Evolutionary conservation across 1,140 invertebrate genomes (phyloP), one percentile per base, ranked within the genome.

Genomic region (Zaprionus lachaisei): DNA sequence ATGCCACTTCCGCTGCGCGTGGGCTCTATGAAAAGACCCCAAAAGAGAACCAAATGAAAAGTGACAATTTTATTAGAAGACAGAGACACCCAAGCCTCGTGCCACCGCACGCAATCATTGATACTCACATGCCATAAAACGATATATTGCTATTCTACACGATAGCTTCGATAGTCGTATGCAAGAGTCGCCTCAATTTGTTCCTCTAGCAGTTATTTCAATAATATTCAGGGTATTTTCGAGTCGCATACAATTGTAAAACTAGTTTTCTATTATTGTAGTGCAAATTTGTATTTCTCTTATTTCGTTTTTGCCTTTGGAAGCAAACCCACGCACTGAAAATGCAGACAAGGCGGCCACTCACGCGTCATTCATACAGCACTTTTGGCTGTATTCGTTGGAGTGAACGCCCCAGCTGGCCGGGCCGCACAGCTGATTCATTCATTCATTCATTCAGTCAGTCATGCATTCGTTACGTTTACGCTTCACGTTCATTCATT

Each of bases 21-120:
- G 77, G 83, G 83, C 58, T 57, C 63, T 51, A 57, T 38, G 49
- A 51, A 56, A 61, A 65, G 56, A 56, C 63, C 55, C 44, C 38
- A 49, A 47, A 37, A 37, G 75, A 61, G 37, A 68, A 31, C 51
- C 61, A 76, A 72, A 82, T 83, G 76, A 86, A 80, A 80, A 83
- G 80, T 86, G 83, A 83, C 80, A 87, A 87, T 77, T 86, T 87
- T 81, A 86, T 84, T 86, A 83, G 83, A 80, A 82, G 72, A 82
- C 79, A 79, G 49, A 63, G 72, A 49, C 20, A 38, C n/a, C 70
- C 64, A 58, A 56, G 38, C 56, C 38, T 55, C 37, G 63, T 61
- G 69, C 65, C 60, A 70, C 44, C 22, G 54, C 22, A 28, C 54
- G 54, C 22, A 26, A 28, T 51, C 47, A 3, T 51, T 22, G 47